Conservation (phyloP, 1,140 invertebrate genomes). For the Saccostrea cuccullata region DNA sequence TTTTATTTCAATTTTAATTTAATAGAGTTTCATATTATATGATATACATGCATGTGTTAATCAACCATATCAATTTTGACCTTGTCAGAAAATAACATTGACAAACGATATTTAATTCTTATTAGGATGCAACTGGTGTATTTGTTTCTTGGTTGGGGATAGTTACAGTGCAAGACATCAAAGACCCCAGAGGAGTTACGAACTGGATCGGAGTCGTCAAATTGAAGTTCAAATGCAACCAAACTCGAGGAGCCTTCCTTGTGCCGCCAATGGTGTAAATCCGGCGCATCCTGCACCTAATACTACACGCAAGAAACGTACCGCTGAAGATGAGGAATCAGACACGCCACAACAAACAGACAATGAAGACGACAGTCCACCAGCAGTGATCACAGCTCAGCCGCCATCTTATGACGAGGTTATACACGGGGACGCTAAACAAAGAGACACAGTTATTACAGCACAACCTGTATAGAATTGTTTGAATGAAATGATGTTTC, state of each 20-base stretch:
- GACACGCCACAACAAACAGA: neutral
- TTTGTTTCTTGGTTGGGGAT: neutral
- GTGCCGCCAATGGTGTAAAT: neutral
- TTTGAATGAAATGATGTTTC: neutral
- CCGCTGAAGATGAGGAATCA: neutral
- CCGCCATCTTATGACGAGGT: neutral
- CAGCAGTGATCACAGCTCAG: neutral
- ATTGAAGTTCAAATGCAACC: neutral
- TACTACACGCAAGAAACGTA: neutral
- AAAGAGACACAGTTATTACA: neutral
- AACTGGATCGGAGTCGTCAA: neutral
- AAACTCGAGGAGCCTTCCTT: neutral
- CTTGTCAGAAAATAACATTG: neutral
- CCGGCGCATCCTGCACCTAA: neutral
- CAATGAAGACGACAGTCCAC: neutral
- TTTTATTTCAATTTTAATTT: too few species aligned
- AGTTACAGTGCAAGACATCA: neutral
- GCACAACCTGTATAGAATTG: neutral
- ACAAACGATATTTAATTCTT: neutral
- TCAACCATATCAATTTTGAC: too few species aligned
- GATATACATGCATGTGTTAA: too few species aligned
- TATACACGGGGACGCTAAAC: too few species aligned
- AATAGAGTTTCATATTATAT: too few species aligned
- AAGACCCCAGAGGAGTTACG: neutral
- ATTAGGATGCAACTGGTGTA: neutral